phyloP scores from a whole-genome alignment of 2,113 vertebrate genomes.

The Nesogale talazaci region DNA sequence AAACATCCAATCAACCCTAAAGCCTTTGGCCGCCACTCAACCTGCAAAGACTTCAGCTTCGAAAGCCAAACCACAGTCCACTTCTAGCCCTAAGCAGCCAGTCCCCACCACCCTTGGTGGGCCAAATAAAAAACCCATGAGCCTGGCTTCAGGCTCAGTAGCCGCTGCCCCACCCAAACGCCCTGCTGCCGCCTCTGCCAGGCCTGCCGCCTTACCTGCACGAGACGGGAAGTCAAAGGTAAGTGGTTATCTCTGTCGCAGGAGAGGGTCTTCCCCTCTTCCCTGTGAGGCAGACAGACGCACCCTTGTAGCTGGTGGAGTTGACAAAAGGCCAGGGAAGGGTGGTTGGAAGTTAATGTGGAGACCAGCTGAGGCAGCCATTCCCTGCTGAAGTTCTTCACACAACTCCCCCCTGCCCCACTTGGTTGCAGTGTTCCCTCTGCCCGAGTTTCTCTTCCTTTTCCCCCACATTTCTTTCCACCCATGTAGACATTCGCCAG shows the following conservation, averaged over 20 bases:
- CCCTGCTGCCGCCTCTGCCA: slow-evolving; percentile 72
- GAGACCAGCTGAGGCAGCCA: background rate
- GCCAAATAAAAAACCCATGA: slow-evolving; percentile 90
- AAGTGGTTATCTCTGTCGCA: slow-evolving; percentile 66
- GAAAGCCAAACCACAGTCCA: slow-evolving; percentile 86
- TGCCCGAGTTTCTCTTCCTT: background rate
- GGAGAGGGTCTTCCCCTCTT: background rate
- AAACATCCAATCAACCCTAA: slow-evolving; percentile 77
- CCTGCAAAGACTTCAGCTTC: slow-evolving; percentile 85
- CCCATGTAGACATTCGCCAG: background rate
- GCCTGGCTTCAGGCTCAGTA: slow-evolving; percentile 83
- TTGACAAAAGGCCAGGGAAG: background rate
- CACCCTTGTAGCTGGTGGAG: background rate
- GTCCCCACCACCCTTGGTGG: slow-evolving; percentile 82
- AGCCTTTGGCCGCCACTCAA: slow-evolving; percentile 86
- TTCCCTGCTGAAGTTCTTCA: background rate
- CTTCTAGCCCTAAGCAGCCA: slow-evolving; percentile 87
- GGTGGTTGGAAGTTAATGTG: background rate
- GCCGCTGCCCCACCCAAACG: slow-evolving; percentile 84
- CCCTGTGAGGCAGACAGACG: background rate
- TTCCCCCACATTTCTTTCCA: background rate
- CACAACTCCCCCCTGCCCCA: background rate
- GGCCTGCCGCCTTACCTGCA: slow-evolving; percentile 82
- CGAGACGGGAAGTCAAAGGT: slow-evolving; percentile 92
- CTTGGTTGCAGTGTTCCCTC: background rate